phyloP scores from a whole-genome alignment of 35 echinoderm and acorn worm genomes.

The Anneissia japonica region DNA sequence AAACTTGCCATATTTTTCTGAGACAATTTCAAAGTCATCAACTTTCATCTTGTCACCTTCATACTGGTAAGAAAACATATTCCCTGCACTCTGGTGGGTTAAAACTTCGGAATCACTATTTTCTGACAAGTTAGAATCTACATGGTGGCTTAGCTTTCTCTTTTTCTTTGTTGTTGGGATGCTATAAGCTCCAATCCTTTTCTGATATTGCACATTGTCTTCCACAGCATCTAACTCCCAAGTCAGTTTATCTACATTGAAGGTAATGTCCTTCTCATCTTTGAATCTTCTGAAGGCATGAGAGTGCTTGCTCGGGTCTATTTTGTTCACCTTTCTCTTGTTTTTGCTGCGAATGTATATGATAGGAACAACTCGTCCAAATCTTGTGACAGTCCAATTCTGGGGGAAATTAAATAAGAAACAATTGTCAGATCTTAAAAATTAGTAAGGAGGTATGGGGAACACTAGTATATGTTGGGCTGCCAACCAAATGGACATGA shows the following conservation, averaged over 20 bases:
- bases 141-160: background rate
- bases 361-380: conserved; percentile 76
- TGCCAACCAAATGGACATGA: no score
- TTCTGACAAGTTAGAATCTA: background rate
- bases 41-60: background rate
- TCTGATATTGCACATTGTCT: background rate
- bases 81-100: background rate
- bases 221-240: background rate
- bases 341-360: conserved; percentile 73
- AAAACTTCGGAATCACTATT: background rate
- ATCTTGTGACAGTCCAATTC: conserved; percentile 92
- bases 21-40: conserved; percentile 65
- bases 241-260: conserved; percentile 27
- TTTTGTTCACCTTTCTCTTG: conserved; percentile 60
- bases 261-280: conserved; percentile 11
- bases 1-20: background rate
- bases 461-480: no score
- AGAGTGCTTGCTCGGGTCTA: conserved; percentile 68
- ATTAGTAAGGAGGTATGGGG: no score
- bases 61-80: background rate
- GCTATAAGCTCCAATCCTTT: background rate
- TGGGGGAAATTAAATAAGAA: no score
- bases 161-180: background rate
- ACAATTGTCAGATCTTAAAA: no score
- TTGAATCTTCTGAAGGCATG: conserved; percentile 68